Conservation (phyloP, 2,888 invertebrate genomes). For the Drosophila rubida region DNA sequence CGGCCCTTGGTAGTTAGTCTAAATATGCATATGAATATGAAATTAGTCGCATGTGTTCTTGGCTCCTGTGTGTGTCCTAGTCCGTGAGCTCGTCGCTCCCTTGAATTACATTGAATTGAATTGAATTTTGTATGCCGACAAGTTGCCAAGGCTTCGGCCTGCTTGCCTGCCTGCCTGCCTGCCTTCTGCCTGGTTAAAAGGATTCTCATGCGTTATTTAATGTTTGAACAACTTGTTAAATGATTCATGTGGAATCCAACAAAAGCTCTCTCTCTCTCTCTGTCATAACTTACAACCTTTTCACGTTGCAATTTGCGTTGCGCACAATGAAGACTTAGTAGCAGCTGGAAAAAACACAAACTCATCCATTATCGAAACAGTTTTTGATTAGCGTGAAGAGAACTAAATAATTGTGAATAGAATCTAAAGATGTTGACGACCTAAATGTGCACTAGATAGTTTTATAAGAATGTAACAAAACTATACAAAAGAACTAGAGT, state of each 20-base stretch:
- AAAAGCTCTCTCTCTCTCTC: background rate
- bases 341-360: background rate
- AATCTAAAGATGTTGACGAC: too few species aligned
- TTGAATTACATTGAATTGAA: slow-evolving; percentile 67
- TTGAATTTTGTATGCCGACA: slow-evolving; percentile 53
- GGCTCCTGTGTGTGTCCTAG: slow-evolving; percentile 23
- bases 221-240: slow-evolving; percentile 70
- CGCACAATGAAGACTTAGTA: background rate
- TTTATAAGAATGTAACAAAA: too few species aligned
- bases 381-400: background rate
- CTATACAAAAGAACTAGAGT: too few species aligned
- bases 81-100: slow-evolving; percentile 17
- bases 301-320: background rate
- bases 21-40: slow-evolving; percentile 77
- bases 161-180: background rate
- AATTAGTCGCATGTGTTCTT: slow-evolving; percentile 74
- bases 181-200: slow-evolving; percentile 30
- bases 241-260: slow-evolving; percentile 54
- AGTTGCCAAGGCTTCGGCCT: slow-evolving; percentile 1
- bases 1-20: slow-evolving; percentile 66
- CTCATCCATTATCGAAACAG: background rate
- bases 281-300: background rate
- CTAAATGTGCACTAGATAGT: too few species aligned
- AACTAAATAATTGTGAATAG: background rate
- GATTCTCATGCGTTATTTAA: slow-evolving; percentile 68